Percentiles rank a stretch among this genome's conserved stretches.
Evolutionary conservation across 2,888 invertebrate species (phyloP).

Genomic region (Aelia acuminata): DNA sequence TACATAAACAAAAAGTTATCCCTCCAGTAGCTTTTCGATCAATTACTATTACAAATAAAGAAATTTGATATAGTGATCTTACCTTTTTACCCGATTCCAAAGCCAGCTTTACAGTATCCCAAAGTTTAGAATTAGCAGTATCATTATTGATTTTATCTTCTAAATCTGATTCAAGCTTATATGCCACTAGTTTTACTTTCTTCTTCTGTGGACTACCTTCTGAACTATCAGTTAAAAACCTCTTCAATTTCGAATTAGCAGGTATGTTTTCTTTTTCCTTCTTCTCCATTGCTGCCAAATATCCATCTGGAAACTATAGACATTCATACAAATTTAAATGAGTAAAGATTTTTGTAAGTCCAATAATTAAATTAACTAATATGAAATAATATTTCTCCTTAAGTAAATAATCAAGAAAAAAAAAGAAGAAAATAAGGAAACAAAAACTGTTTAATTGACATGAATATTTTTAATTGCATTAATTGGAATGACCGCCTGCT

Average conservation of each 20-base stretch:
- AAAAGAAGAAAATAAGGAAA: too few species aligned
- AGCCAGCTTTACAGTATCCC: constrained; percentile 76
- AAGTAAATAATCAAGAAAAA: not conserved
- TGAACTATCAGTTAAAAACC: not conserved
- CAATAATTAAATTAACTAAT: not conserved
- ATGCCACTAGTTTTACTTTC: constrained; percentile 69
- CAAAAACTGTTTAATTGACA: too few species aligned
- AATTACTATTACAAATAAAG: too few species aligned
- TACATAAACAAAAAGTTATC: too few species aligned
- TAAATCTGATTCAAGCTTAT: constrained; percentile 70
- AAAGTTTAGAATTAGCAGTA: constrained; percentile 75
- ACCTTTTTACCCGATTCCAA: constrained; percentile 72
- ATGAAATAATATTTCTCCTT: not conserved
- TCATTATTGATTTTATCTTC: constrained; percentile 74
- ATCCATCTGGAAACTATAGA: constrained; percentile 80
- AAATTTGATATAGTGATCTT: constrained; percentile 58
- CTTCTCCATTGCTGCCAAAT: constrained; percentile 76
- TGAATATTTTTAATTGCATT: too few species aligned
- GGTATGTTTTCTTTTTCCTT: constrained; percentile 68
- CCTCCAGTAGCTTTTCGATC: too few species aligned
- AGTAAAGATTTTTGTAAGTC: not conserved
- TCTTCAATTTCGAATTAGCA: constrained; percentile 45
- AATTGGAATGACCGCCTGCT: too few species aligned
- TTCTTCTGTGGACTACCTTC: constrained; percentile 67
- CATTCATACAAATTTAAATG: constrained; percentile 63